These are phyloP conservation scores for Eremobia ochroleuca DNA, from an alignment of 2,888 invertebrate species.

Conservation along the genomic window DNA sequence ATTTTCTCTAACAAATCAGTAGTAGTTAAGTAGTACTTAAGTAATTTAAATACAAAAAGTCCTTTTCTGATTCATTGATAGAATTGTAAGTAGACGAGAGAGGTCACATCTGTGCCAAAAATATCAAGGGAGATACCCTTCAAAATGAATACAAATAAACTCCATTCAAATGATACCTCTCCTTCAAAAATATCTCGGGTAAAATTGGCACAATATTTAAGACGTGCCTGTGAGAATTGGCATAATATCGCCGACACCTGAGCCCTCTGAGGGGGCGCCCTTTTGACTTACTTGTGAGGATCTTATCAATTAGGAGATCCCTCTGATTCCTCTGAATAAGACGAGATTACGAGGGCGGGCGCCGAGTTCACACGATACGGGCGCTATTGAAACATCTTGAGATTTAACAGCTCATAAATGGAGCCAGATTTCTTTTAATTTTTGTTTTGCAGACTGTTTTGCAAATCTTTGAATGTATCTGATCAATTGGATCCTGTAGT, in stretches of 20 bases:
- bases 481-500: neutral
- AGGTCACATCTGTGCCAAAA: constrained; percentile 31
- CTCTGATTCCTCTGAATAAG: constrained; percentile 44
- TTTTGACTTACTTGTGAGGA: constrained; percentile 26
- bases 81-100: neutral
- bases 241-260: constrained; percentile 63
- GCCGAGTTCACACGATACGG: constrained; percentile 5
- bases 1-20: neutral
- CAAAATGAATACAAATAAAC: constrained; percentile 47
- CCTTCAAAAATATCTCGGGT: constrained; percentile 20
- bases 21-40: neutral
- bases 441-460: neutral
- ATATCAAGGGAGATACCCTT: neutral
- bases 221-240: constrained; percentile 38
- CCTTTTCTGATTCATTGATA: neutral
- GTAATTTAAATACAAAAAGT: neutral
- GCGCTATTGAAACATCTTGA: constrained; percentile 29
- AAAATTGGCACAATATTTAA: constrained; percentile 59
- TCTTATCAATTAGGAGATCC: constrained; percentile 68
- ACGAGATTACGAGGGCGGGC: constrained; percentile 32
- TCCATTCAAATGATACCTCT: constrained; percentile 16
- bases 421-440: neutral
- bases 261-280: constrained; percentile 34
- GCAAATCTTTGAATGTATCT: neutral
- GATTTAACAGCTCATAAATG: constrained; percentile 10